Evolutionary conservation across 2,888 invertebrate genomes (phyloP), one percentile per base, ranked within the genome.

Genomic region (Lithophane leautieri): DNA sequence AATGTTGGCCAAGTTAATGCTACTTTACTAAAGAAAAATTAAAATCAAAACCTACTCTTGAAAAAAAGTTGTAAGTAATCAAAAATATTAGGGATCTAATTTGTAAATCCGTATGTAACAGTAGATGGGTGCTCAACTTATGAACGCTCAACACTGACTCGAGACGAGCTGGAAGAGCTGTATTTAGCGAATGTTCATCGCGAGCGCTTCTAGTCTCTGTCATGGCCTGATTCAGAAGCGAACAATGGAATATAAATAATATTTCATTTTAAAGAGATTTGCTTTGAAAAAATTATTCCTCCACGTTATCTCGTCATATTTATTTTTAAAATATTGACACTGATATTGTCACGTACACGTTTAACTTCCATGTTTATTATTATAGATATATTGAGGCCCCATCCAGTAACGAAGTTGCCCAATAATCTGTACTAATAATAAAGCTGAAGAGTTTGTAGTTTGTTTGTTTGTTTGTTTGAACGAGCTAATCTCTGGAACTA

Each of bases 121-220:
- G 66, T 73, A 47, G 68, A 12, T 73, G 69, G 56, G 73, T 67
- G 81, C 76, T 83, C 72, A 79, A 85, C 85, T 85, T 76, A 83
- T 77, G 81, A 87, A 82, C 61, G 75, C 85, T 81, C 80, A 71
- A 78, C 79, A 77, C 78, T 77, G 84, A 84, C 84, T 86, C 62
- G 61, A 84, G 77, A 86, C 87, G 88, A 85, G 78, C 85, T 84
- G 75, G 83, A 85, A 86, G 88, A 81, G 90, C 89, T 86, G 91
- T 91, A 90, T 94, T 93, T 92, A 93, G 92, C 87, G 89, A 92
- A 89, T 89, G 89, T 91, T 93, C 92, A 90, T 90, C 88, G 82
- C 84, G 78, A 86, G 82, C 69, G 84, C 79, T 82, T 84, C 85
- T 79, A 82, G 78, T 76, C 73, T 81, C 61, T 47, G 74, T 61